Base-by-base conservation (phyloP, 2,113 vertebrate genomes). In the Paramormyrops kingsleyae region DNA sequence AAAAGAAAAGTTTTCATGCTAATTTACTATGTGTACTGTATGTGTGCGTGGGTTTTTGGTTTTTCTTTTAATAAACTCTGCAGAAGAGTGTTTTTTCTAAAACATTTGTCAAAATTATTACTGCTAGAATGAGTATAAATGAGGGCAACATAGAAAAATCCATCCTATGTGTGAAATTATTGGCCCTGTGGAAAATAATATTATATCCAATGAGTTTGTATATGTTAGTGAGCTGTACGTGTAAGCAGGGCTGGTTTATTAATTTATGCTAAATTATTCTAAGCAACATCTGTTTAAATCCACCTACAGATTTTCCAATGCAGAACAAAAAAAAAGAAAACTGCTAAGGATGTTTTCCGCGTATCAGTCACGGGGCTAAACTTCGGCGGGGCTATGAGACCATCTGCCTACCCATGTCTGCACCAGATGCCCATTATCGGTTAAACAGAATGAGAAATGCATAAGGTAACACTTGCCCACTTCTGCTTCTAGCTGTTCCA, bases 221-320 rank as follows among this genome's bases (percentile, higher is more conserved):
- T 70, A 70, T 70, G 39, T 15, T 49, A 27, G 83, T 47, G n/a
- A 86, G 47, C 21, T 24, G 35, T 42, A 83, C 39, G 3, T 24
- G 19, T 44, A 83, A 84, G 83, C 10, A 86, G 83, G 42, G 44
- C 44, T 47, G 12, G 83, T 49, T 47, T 42, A 86, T 86, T 86
- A 86, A 86, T 86, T 50, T 86, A 86, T 86, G 83, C 24, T 86
- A 86, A 86, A 47, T 86, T 86, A 86, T 86, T 86, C 83, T 50
- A 49, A 86, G 83, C 47, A 50, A 50, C 83, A 86, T 86, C 83
- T 86, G 83, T 50, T 86, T 47, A 86, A 86, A 42, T 86, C 83
- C 83, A 86, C 83, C 83, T 50, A 86, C 83, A 86, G 83, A 50
- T 49, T 86, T 86, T 50, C 47, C 46, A 49, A 31, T 24, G 83